Conservation (phyloP, 2,113 vertebrate species). For the Smithornis capensis region DNA sequence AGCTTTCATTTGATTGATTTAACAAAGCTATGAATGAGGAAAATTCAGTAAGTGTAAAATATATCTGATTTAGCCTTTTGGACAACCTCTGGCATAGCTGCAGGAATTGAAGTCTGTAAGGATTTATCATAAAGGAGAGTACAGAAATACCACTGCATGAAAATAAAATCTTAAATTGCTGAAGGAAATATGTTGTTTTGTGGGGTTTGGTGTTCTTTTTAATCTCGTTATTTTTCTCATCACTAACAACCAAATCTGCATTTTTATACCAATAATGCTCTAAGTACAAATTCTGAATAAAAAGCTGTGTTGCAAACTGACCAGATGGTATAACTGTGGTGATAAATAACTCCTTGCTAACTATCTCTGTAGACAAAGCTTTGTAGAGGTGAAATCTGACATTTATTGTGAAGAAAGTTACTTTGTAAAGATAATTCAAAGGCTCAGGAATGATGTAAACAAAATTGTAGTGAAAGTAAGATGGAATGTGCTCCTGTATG, state of each 20-base stretch:
- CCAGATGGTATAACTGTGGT: not conserved
- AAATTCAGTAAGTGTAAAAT: not conserved
- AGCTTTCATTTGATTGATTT: not conserved
- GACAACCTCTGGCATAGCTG: not conserved
- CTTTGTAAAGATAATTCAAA: not conserved
- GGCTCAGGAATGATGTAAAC: not conserved
- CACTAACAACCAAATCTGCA: not conserved
- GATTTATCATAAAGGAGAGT: not conserved
- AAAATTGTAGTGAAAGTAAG: not conserved
- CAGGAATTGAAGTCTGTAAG: not conserved
- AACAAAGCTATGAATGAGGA: constrained; percentile 31
- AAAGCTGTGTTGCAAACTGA: not conserved
- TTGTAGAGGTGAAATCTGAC: not conserved
- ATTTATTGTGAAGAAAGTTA: not conserved
- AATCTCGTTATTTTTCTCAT: not conserved
- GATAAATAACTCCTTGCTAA: not conserved
- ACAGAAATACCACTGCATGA: not conserved
- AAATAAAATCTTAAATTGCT: not conserved
- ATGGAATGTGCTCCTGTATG: not conserved
- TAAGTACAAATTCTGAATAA: not conserved
- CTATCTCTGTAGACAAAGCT: not conserved
- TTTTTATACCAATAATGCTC: not conserved
- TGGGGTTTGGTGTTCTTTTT: rapidly evolving
- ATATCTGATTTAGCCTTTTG: not conserved
- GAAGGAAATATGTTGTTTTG: not conserved